phyloP scores from a whole-genome alignment of 2,797 vertebrate species.

The Moxostoma hubbsi region DNA sequence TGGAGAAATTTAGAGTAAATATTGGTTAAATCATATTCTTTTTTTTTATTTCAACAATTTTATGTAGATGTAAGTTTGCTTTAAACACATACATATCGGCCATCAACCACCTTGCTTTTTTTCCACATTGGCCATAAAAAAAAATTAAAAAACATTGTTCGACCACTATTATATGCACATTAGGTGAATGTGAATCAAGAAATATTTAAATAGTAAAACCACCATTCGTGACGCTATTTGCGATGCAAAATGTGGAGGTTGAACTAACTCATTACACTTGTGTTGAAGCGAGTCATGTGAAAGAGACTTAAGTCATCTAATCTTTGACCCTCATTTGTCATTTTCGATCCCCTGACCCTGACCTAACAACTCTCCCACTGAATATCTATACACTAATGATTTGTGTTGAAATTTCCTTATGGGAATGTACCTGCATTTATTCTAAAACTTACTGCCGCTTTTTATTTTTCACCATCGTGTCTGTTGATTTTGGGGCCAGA shows the following conservation, averaged over 20 bases:
- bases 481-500: conserved; percentile 24
- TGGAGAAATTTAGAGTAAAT: too few relatives aligned
- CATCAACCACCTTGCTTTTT: too few relatives aligned
- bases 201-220: background rate
- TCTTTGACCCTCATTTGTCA: conserved; percentile 57
- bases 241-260: too few relatives aligned
- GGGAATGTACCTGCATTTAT: background rate
- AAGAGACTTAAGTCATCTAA: conserved; percentile 19
- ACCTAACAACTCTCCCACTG: conserved; percentile 11
- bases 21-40: too few relatives aligned
- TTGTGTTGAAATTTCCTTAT: conserved; percentile 3
- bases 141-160: too few relatives aligned
- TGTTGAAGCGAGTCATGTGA: conserved; percentile 23
- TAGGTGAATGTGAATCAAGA: background rate
- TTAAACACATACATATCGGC: too few relatives aligned
- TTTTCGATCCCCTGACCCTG: conserved; percentile 33
- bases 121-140: too few relatives aligned
- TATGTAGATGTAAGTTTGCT: too few relatives aligned
- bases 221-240: too few relatives aligned
- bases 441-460: background rate
- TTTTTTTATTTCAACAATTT: too few relatives aligned
- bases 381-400: conserved; percentile 7
- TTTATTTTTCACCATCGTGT: background rate
- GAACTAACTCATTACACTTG: too few relatives aligned
- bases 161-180: background rate